Conservation (phyloP, 2,113 vertebrate species). For the Redunca redunca region DNA sequence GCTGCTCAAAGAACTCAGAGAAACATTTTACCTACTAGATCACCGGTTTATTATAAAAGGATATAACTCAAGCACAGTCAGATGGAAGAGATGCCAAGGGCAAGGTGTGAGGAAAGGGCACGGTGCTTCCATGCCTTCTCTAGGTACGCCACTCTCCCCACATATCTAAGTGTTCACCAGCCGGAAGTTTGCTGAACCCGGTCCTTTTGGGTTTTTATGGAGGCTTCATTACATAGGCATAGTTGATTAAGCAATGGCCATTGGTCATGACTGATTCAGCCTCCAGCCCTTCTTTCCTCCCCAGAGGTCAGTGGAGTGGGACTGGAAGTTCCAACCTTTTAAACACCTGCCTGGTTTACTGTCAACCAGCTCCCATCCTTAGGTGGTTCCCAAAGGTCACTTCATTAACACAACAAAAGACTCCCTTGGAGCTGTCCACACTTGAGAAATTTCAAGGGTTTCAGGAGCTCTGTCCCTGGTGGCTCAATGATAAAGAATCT, state of each 20-base stretch:
- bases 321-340: not conserved
- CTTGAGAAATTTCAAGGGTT: not conserved
- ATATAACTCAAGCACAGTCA: not conserved
- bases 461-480: not conserved
- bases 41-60: not conserved
- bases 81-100: not conserved
- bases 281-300: not conserved
- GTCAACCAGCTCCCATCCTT: not conserved
- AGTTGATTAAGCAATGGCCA: not conserved
- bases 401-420: not conserved
- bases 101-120: not conserved
- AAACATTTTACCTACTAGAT: not conserved
- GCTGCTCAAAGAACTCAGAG: not conserved
- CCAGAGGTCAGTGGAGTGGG: not conserved
- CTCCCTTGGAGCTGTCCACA: too few species aligned
- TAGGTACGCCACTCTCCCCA: not conserved
- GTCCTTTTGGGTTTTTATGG: not conserved
- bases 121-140: accelerated
- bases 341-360: not conserved
- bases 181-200: not conserved
- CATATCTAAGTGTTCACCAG: not conserved
- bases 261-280: not conserved
- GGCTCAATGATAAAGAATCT: not conserved
- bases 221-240: not conserved
- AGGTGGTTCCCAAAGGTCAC: too few species aligned